Evolutionary conservation across 1,140 invertebrate species (phyloP).

Genomic region (Penaeus vannamei): DNA sequence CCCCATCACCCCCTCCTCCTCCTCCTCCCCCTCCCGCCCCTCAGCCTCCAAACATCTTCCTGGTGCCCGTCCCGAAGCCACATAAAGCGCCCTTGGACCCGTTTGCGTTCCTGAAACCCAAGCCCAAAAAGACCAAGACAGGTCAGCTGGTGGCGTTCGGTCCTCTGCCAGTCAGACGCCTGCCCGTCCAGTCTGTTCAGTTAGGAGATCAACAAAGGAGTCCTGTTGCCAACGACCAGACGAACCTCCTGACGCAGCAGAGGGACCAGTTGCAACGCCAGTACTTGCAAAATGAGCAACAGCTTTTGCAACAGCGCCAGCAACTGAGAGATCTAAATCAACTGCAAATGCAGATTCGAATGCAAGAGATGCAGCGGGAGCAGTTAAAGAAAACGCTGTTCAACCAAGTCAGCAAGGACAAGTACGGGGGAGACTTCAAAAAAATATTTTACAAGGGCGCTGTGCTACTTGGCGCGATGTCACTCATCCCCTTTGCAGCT

Average conservation of each 20-base stretch:
- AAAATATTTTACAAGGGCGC: conserved; percentile 64
- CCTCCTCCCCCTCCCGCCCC: background rate
- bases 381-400: conserved; percentile 31
- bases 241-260: conserved; percentile 14
- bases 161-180: background rate
- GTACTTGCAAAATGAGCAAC: conserved; percentile 38
- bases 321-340: conserved; percentile 45
- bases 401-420: conserved; percentile 44
- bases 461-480: conserved; percentile 58
- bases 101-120: conserved; percentile 15
- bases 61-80: background rate
- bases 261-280: conserved; percentile 45
- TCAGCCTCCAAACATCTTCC: no score
- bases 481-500: conserved; percentile 48
- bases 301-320: background rate
- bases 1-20: conserved; percentile 31
- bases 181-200: no score
- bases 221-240: background rate
- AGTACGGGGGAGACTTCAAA: conserved; percentile 37
- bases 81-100: conserved; percentile 20
- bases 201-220: background rate
- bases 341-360: conserved; percentile 37
- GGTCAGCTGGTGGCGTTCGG: conserved; percentile 44
- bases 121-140: conserved; percentile 32
- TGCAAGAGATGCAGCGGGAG: conserved; percentile 43